Percentiles rank a stretch among this genome's conserved stretches.
Evolutionary conservation across 2,113 vertebrate species (phyloP).

Genomic region (Nicator chloris): DNA sequence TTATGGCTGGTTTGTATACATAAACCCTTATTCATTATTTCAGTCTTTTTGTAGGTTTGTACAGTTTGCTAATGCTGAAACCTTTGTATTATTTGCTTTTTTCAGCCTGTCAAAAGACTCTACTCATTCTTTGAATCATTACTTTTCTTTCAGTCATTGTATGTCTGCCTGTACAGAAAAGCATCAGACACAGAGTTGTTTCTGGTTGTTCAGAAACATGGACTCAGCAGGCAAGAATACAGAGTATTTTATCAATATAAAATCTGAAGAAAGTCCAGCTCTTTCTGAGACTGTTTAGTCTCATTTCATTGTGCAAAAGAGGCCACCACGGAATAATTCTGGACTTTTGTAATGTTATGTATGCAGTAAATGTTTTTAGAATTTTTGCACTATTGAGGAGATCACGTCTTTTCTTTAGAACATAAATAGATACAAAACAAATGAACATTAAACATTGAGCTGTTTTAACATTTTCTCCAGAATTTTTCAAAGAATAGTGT

Average conservation of each 20-base stretch:
- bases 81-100: not conserved
- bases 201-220: not conserved
- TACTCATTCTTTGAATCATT: not conserved
- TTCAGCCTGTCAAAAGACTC: not conserved
- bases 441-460: not conserved
- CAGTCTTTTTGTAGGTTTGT: not conserved
- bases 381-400: not conserved
- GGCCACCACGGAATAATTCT: not conserved
- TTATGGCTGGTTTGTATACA: not conserved
- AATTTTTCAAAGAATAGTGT: not conserved
- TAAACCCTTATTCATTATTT: not conserved
- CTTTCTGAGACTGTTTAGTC: not conserved
- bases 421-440: not conserved
- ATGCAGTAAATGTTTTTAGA: not conserved
- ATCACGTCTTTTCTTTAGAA: not conserved
- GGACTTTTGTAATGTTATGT: not conserved
- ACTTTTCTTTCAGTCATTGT: not conserved
- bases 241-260: not conserved
- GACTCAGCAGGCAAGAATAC: not conserved
- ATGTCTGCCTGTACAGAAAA: not conserved
- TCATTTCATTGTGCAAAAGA: not conserved
- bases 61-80: not conserved
- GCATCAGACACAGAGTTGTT: not conserved
- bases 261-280: not conserved
- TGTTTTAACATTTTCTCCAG: not conserved